phyloP scores from a whole-genome alignment of 1,140 invertebrate genomes.

The Trinorchestia longiramus region DNA sequence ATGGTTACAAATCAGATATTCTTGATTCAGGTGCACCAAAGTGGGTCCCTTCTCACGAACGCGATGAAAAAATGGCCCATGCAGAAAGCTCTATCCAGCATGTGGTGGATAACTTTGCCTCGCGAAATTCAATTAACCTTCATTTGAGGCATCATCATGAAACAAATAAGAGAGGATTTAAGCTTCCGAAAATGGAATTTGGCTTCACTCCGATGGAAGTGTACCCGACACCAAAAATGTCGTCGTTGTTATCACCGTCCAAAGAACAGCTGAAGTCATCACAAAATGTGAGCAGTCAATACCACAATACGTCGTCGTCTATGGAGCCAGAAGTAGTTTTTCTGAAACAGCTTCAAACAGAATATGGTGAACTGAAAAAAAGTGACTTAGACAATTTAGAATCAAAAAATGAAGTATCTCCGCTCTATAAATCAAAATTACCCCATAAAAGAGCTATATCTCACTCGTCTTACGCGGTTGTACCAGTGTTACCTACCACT shows the following conservation, averaged over 20 bases:
- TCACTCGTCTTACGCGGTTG: background rate
- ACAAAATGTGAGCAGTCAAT: background rate
- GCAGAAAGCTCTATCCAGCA: background rate
- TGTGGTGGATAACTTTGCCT: background rate
- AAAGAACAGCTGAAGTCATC: background rate
- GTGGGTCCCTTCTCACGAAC: background rate
- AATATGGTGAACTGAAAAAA: background rate
- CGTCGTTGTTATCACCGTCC: background rate
- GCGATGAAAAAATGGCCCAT: background rate
- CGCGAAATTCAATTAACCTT: background rate
- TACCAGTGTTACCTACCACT: background rate
- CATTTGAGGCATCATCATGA: background rate
- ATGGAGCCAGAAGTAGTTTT: background rate
- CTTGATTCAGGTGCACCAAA: background rate
- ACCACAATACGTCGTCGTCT: background rate
- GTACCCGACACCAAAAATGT: background rate
- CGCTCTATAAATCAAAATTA: background rate
- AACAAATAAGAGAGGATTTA: background rate
- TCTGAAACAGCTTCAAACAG: background rate
- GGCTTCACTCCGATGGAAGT: background rate
- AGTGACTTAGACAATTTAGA: background rate
- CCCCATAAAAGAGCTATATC: background rate
- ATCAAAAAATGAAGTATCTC: background rate
- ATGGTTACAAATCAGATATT: background rate
- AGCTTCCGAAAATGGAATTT: background rate